These are phyloP conservation scores for Agelastica alni DNA, from an alignment of 2,888 invertebrate genomes.

Conservation along the genomic window DNA sequence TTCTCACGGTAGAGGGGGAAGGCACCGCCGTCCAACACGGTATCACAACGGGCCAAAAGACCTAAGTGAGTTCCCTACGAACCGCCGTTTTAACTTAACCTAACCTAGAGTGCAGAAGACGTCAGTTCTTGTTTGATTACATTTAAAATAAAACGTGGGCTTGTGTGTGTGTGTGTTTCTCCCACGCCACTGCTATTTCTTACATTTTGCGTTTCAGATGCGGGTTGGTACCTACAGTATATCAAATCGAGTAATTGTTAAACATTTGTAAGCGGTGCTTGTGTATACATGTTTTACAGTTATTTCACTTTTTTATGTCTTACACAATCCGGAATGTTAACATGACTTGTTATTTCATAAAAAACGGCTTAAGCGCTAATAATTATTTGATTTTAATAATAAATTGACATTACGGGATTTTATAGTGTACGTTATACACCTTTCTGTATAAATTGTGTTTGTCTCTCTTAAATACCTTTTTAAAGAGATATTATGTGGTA, in stretches of 20 bases:
- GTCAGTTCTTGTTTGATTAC: too few species aligned
- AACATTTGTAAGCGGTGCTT: slow-evolving; percentile 10
- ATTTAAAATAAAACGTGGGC: too few species aligned
- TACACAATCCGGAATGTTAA: slow-evolving; percentile 16
- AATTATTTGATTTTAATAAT: neutral
- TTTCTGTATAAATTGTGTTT: too few species aligned
- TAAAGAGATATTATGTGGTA: too few species aligned
- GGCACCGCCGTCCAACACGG: too few species aligned
- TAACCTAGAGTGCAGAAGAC: too few species aligned
- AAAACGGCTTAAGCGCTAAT: neutral
- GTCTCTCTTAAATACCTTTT: too few species aligned
- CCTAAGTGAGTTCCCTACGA: too few species aligned
- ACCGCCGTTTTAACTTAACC: too few species aligned
- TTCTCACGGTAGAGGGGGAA: too few species aligned
- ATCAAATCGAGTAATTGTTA: slow-evolving; percentile 1
- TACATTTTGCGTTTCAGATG: neutral
- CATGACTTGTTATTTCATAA: slow-evolving; percentile 4
- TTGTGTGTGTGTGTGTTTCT: too few species aligned
- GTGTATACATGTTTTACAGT: slow-evolving; percentile 13
- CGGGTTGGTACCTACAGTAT: neutral
- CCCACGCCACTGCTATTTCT: slow-evolving; percentile 4
- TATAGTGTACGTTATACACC: neutral
- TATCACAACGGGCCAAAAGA: too few species aligned
- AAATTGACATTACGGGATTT: neutral
- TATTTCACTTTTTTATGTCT: slow-evolving; percentile 10